A percentile compares a stretch with the other conserved stretches of the same genome.
Evolutionary conservation across 2,888 invertebrate species (phyloP).

Genomic region (Erebia palarica): DNA sequence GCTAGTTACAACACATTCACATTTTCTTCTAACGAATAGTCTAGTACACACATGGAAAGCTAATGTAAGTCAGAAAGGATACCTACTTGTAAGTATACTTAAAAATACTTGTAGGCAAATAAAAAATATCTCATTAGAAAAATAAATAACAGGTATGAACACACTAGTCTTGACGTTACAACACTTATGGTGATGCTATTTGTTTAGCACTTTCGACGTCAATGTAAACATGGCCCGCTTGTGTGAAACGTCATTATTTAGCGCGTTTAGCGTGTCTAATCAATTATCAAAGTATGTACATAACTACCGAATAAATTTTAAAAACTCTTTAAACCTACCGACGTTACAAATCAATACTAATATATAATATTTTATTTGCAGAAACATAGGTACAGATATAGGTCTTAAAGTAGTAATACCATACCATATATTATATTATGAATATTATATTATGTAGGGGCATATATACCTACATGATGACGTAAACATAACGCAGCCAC

Average conservation of each 20-base stretch:
- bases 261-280: conserved; percentile 41
- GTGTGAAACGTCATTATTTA: conserved; percentile 47
- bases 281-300: conserved; percentile 41
- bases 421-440: no score
- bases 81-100: neutral
- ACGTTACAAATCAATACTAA: neutral
- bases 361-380: no score
- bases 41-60: no score
- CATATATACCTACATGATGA: no score
- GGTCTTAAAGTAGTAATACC: no score
- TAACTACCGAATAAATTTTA: conserved; percentile 33
- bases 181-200: conserved; percentile 39
- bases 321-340: conserved; percentile 11
- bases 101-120: neutral
- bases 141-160: conserved; percentile 22
- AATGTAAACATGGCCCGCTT: conserved; percentile 36
- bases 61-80: no score
- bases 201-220: conserved; percentile 44
- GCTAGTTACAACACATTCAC: no score
- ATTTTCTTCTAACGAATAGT: no score
- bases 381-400: no score
- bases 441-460: no score
- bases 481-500: no score
- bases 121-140: conserved; percentile 1
- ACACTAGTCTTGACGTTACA: conserved; percentile 38